Evolutionary conservation across 2,113 vertebrate genomes (phyloP).

Genomic region (Bufo bufo): DNA sequence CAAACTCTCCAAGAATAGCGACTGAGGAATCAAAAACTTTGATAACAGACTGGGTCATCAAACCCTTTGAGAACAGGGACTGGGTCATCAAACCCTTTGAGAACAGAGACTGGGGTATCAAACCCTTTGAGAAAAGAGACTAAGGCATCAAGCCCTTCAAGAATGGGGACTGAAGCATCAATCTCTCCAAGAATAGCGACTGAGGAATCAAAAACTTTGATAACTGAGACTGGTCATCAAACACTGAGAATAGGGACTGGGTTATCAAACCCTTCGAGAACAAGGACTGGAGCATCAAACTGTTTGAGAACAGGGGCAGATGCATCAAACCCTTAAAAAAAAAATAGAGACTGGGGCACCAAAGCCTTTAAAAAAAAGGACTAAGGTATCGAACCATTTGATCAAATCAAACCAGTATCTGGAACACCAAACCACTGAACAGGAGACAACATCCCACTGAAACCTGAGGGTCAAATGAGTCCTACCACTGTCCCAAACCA

Average conservation of each 20-base stretch:
- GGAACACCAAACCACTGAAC: background rate
- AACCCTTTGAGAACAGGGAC: no score
- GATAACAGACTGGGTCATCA: no score
- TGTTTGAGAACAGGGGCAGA: background rate
- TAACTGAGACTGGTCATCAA: no score
- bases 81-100: accelerated
- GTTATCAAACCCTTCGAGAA: no score
- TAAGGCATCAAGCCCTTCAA: background rate
- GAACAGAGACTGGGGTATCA: no score
- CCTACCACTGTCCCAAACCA: background rate
- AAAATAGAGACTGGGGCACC: background rate
- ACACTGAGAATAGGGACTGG: no score
- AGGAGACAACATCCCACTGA: no score
- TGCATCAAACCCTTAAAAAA: background rate
- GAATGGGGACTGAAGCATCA: background rate
- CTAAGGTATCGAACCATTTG: no score
- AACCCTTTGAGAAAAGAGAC: background rate
- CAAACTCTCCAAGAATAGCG: background rate
- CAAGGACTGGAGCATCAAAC: background rate
- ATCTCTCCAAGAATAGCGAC: background rate
- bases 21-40: no score
- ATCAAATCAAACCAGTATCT: no score
- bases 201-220: no score
- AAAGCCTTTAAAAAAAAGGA: background rate
- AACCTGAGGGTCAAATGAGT: background rate